Evolutionary conservation across 2,797 vertebrate genomes (phyloP).

Genomic region (Dipus sagitta): DNA sequence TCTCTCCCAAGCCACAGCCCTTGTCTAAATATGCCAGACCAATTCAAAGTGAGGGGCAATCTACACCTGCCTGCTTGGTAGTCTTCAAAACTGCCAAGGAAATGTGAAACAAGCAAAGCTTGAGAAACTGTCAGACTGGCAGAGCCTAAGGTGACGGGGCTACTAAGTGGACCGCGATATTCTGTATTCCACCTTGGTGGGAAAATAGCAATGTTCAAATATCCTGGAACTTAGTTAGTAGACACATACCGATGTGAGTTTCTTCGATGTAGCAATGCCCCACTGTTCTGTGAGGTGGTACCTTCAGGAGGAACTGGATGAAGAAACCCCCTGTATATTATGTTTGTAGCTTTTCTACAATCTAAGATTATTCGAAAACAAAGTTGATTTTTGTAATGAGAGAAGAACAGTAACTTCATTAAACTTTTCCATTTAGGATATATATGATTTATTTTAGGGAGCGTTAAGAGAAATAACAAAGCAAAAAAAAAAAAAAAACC

Average conservation of each 20-base stretch:
- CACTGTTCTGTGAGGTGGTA: neutral
- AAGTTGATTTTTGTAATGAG: neutral
- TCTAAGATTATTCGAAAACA: slow-evolving; percentile 13
- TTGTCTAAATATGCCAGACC: neutral
- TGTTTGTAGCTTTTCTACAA: neutral
- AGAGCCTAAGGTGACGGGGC: neutral
- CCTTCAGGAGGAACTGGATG: too few relatives aligned
- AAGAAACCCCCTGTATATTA: neutral
- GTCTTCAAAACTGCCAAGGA: neutral
- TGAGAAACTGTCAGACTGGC: neutral
- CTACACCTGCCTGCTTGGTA: neutral
- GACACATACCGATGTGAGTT: neutral
- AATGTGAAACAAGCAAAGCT: neutral
- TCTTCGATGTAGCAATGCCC: neutral
- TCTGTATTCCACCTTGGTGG: neutral
- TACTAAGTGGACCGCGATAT: neutral
- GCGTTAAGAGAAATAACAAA: too few relatives aligned
- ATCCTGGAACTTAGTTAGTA: neutral
- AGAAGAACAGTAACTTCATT: neutral
- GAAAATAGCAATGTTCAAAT: neutral
- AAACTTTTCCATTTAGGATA: neutral
- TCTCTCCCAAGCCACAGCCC: neutral
- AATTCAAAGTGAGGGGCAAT: neutral
- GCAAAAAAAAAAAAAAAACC: too few relatives aligned
- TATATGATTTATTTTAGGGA: too few relatives aligned